Conservation (phyloP, 2,888 invertebrate species). For the Elaeidobius kamerunicus region DNA sequence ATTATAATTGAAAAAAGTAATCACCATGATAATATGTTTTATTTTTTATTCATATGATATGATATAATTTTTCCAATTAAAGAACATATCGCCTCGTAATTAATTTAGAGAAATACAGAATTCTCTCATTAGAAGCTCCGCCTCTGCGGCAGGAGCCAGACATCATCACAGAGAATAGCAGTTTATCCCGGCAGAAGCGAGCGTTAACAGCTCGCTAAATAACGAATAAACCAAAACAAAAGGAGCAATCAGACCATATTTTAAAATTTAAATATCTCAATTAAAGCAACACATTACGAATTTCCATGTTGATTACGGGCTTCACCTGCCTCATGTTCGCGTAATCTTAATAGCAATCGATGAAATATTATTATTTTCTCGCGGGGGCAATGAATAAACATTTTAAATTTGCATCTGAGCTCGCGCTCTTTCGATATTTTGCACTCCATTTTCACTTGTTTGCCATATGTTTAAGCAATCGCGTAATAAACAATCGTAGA, state of each 20-base stretch:
- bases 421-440: constrained; percentile 11
- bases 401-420: constrained; percentile 20
- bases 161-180: constrained; percentile 18
- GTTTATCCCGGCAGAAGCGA: constrained; percentile 16
- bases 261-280: constrained; percentile 49
- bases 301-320: constrained; percentile 48
- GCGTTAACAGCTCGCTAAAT: constrained; percentile 41
- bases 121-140: constrained; percentile 6
- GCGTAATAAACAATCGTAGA: too few species aligned
- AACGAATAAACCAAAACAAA: constrained; percentile 49
- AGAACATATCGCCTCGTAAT: background rate
- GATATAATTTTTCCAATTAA: too few species aligned
- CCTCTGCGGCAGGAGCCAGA: constrained; percentile 10
- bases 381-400: constrained; percentile 25
- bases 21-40: too few species aligned
- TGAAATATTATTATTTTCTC: constrained; percentile 29
- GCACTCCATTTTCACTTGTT: constrained; percentile 3
- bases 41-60: too few species aligned
- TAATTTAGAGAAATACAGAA: constrained; percentile 4
- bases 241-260: constrained; percentile 49
- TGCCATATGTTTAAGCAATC: background rate
- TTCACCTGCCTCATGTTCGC: constrained; percentile 43
- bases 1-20: too few species aligned
- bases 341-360: constrained; percentile 36
- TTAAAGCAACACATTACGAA: constrained; percentile 49